phyloP scores from a whole-genome alignment of 64 coral and sea anemone species.

The Pocillopora damicornis region DNA sequence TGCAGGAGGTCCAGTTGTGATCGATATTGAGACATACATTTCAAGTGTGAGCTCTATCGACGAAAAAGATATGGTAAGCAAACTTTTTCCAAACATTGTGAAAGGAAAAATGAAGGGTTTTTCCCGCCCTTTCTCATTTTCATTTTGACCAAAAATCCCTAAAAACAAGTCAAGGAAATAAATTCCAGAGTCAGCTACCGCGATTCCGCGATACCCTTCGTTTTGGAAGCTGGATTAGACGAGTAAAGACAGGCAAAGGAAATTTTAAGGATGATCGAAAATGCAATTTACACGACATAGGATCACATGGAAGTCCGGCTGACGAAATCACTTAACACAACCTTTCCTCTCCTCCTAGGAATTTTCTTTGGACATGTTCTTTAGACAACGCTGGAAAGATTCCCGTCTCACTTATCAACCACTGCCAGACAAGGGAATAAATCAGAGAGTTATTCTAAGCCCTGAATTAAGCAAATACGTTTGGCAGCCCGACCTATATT shows the following conservation, averaged over 20 bases:
- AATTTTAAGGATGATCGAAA: too few relatives aligned
- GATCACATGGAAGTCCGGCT: too few relatives aligned
- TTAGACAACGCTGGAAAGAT: constrained; percentile 53
- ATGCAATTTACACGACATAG: too few relatives aligned
- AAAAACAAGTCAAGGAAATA: too few relatives aligned
- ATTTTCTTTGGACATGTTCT: constrained; percentile 64
- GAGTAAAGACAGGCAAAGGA: too few relatives aligned
- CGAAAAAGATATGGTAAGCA: constrained; percentile 54
- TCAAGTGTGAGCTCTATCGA: constrained; percentile 48
- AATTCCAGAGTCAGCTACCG: too few relatives aligned
- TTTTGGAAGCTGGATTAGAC: too few relatives aligned
- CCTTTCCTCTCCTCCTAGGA: constrained; percentile 1
- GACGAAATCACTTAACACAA: too few relatives aligned
- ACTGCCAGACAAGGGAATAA: background rate
- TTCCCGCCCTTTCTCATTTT: too few relatives aligned
- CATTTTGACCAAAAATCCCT: too few relatives aligned
- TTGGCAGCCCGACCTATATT: constrained; percentile 54
- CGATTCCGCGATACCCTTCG: too few relatives aligned
- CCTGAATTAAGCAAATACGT: constrained; percentile 7
- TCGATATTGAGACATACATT: constrained; percentile 46
- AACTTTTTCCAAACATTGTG: background rate
- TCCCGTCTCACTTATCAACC: constrained; percentile 37
- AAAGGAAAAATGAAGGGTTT: too few relatives aligned
- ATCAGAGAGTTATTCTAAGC: constrained; percentile 31
- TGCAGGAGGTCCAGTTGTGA: constrained; percentile 29